A percentile compares a stretch with the other conserved stretches of the same genome.
These are phyloP conservation scores for Sinotaia quadrata DNA, from an alignment of 2,888 invertebrate species.

Conservation along the genomic window DNA sequence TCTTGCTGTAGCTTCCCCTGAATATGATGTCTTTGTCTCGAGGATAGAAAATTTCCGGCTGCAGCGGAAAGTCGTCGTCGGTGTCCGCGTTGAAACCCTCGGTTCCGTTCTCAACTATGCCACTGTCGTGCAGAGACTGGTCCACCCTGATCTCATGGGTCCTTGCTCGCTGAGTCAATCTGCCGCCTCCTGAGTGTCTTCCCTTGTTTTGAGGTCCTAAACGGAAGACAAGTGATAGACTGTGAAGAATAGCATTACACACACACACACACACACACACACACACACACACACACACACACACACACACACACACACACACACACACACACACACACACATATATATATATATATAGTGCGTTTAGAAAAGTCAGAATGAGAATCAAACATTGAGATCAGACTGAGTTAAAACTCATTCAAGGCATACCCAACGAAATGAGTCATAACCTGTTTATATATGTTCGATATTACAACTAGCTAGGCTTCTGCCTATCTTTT, in stretches of 20 bases:
- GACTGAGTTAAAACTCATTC: too few species aligned
- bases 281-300: conserved; percentile 13
- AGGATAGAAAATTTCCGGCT: conserved; percentile 32
- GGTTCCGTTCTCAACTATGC: conserved; percentile 11
- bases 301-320: conserved; percentile 14
- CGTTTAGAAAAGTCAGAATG: too few species aligned
- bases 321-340: too few species aligned
- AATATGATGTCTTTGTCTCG: conserved; percentile 37
- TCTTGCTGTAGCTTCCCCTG: conserved; percentile 26
- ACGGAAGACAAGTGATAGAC: too few species aligned
- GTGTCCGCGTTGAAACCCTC: conserved; percentile 12
- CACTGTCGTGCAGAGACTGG: conserved; percentile 11
- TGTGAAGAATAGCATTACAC: too few species aligned
- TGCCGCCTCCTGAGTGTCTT: not conserved
- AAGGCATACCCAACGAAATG: too few species aligned
- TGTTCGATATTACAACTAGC: too few species aligned
- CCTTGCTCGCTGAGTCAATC: conserved; percentile 13
- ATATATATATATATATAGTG: too few species aligned
- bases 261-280: conserved; percentile 14
- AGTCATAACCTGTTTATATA: too few species aligned
- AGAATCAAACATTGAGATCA: too few species aligned
- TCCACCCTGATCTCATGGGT: conserved; percentile 9
- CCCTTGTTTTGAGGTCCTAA: conserved; percentile 1
- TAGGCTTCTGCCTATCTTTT: too few species aligned
- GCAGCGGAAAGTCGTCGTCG: not conserved